Evolutionary conservation across 2,888 invertebrate genomes (phyloP).

Genomic region (Acleris sparsana): DNA sequence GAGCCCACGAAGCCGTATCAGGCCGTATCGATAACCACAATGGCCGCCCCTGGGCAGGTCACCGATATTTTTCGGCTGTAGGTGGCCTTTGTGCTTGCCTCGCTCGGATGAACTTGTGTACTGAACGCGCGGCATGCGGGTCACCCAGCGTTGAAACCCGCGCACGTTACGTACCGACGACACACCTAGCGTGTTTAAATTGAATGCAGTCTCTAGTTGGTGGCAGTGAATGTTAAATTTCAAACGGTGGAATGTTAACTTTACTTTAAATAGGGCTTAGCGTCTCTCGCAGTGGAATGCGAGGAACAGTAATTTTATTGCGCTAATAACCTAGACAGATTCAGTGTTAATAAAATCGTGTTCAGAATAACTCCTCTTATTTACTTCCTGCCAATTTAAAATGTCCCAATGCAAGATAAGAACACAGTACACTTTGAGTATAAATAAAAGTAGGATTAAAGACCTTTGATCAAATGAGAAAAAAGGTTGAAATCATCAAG

Average conservation of each 20-base stretch:
- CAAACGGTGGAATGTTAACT: background rate
- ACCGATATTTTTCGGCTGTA: slow-evolving; percentile 10
- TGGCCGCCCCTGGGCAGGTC: slow-evolving; percentile 8
- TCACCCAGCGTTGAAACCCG: slow-evolving; percentile 7
- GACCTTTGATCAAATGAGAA: too few species aligned
- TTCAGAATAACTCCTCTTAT: too few species aligned
- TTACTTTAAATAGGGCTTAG: background rate
- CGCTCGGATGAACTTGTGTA: slow-evolving; percentile 17
- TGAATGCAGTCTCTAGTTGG: too few species aligned
- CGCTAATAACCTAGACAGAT: too few species aligned
- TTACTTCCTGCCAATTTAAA: too few species aligned
- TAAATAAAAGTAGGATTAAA: too few species aligned
- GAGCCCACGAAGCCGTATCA: background rate
- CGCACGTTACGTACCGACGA: background rate
- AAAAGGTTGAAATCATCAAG: too few species aligned
- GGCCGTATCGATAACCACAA: slow-evolving; percentile 2
- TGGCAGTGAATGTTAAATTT: background rate
- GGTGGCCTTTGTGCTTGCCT: slow-evolving; percentile 11
- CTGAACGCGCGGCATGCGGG: slow-evolving; percentile 13
- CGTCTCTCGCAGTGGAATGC: background rate
- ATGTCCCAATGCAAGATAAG: too few species aligned
- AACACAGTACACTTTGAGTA: too few species aligned
- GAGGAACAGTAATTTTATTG: too few species aligned
- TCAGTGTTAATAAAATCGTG: too few species aligned
- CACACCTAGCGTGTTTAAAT: too few species aligned